phyloP scores from a whole-genome alignment of 2,888 invertebrate species.

The Tenthredo notha region DNA sequence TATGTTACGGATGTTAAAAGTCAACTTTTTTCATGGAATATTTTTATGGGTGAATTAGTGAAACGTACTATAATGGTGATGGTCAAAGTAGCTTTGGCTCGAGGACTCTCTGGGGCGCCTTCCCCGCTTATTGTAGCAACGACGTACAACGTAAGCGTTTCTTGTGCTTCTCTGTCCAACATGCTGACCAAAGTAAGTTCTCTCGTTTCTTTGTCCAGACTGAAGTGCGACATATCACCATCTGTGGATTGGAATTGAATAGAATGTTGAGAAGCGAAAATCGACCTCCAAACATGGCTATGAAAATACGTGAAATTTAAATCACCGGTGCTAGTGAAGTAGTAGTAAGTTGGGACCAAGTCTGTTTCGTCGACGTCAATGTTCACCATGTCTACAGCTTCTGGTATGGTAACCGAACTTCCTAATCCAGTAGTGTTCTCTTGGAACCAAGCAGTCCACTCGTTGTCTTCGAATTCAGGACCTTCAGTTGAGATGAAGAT shows the following conservation, averaged over 20 bases:
- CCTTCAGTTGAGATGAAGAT: constrained; percentile 61
- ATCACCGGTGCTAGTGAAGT: constrained; percentile 60
- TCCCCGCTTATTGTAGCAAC: constrained; percentile 79
- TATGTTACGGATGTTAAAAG: background rate
- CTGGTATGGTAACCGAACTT: constrained; percentile 56
- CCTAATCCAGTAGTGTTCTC: constrained; percentile 61
- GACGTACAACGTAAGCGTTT: constrained; percentile 77
- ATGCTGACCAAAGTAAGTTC: constrained; percentile 73
- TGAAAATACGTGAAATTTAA: background rate
- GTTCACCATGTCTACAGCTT: constrained; percentile 60
- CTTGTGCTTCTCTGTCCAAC: constrained; percentile 79
- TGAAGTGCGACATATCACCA: constrained; percentile 75
- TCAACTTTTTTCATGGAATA: background rate
- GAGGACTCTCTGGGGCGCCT: constrained; percentile 68
- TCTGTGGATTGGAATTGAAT: constrained; percentile 55
- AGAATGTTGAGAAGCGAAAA: too few relatives aligned
- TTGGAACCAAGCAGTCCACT: constrained; percentile 61
- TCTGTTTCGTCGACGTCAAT: constrained; percentile 54
- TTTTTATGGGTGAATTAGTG: background rate
- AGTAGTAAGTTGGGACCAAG: constrained; percentile 60
- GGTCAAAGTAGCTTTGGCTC: constrained; percentile 74
- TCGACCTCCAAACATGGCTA: background rate
- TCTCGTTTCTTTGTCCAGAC: constrained; percentile 75
- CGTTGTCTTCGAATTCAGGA: constrained; percentile 59
- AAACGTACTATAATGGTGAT: constrained; percentile 78